Evolutionary conservation across 1,140 invertebrate genomes (phyloP).

Genomic region (Proctacanthus coquilletti): DNA sequence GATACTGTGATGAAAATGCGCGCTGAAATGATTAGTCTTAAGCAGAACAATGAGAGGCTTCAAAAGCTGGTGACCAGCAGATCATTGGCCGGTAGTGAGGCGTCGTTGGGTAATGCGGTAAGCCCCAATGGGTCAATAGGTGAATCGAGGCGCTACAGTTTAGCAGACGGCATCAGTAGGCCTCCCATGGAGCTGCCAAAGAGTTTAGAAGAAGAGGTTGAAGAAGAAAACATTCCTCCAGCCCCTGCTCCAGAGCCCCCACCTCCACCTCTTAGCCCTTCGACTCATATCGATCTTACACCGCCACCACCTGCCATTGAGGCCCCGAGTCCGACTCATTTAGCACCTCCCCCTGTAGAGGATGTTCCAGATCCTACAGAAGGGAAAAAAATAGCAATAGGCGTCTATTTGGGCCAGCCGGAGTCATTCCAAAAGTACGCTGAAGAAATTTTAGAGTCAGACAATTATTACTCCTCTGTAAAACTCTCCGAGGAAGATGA

Average conservation of each 20-base stretch:
- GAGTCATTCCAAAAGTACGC: slow-evolving; percentile 59
- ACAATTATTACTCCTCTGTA: slow-evolving; percentile 30
- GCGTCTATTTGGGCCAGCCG: slow-evolving; percentile 67
- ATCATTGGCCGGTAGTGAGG: slow-evolving; percentile 64
- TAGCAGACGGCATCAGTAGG: slow-evolving; percentile 26
- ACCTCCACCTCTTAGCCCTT: slow-evolving; percentile 23
- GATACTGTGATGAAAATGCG: slow-evolving; percentile 95
- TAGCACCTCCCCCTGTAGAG: slow-evolving; percentile 34
- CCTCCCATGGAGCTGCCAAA: slow-evolving; percentile 33
- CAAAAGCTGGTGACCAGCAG: slow-evolving; percentile 73
- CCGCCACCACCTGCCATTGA: slow-evolving; percentile 27
- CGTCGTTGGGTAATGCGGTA: slow-evolving; percentile 48
- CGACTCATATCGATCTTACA: slow-evolving; percentile 25
- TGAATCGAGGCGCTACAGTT: slow-evolving; percentile 29
- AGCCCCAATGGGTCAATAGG: slow-evolving; percentile 33
- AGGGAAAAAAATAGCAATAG: slow-evolving; percentile 69
- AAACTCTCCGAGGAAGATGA: slow-evolving; percentile 33
- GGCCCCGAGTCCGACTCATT: slow-evolving; percentile 15
- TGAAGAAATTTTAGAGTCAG: slow-evolving; percentile 42
- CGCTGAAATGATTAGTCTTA: slow-evolving; percentile 88
- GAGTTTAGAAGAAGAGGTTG: slow-evolving; percentile 33
- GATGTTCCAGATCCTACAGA: slow-evolving; percentile 62
- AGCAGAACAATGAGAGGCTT: slow-evolving; percentile 91
- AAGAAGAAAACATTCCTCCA: slow-evolving; percentile 32
- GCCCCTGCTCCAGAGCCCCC: slow-evolving; percentile 29